Conservation (phyloP, 2,797 vertebrate species). For the Acrossocheilus fasciatus region DNA sequence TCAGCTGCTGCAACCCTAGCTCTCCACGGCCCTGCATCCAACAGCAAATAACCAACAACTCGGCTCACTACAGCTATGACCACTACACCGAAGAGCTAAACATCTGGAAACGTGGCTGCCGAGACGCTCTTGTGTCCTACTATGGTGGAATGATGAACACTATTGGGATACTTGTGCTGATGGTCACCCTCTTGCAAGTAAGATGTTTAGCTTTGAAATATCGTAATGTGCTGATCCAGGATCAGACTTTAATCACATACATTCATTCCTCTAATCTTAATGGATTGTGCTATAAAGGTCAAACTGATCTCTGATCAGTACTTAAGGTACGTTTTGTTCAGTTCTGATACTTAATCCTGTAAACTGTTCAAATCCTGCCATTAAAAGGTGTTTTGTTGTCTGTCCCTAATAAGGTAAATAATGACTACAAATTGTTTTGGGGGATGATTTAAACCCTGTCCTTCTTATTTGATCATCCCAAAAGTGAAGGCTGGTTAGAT, state of each 20-base stretch:
- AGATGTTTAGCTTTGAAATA: constrained; percentile 51
- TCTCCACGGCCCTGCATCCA: constrained; percentile 98
- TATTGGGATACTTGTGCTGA: constrained; percentile 83
- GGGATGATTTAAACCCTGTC: neutral
- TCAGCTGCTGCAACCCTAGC: constrained; percentile 98
- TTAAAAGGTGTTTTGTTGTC: neutral
- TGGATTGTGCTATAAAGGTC: constrained; percentile 27
- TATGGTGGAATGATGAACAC: constrained; percentile 93
- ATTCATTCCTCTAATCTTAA: constrained; percentile 12
- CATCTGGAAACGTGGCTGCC: constrained; percentile 90
- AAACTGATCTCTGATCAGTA: constrained; percentile 33
- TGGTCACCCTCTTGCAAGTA: constrained; percentile 92
- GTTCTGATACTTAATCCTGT: constrained; percentile 5
- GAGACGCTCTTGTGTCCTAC: constrained; percentile 89
- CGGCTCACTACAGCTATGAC: constrained; percentile 98
- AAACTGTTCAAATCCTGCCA: neutral
- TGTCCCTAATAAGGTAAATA: neutral
- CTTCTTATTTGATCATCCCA: neutral
- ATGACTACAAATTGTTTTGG: neutral
- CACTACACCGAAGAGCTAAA: constrained; percentile 97
- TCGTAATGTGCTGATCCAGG: constrained; percentile 36
- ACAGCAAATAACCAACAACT: constrained; percentile 94
- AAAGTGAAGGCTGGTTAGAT: neutral
- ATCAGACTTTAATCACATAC: constrained; percentile 39
- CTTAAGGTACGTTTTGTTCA: constrained; percentile 20